A percentile compares a stretch with the other conserved stretches of the same genome.
Evolutionary conservation across 2,888 invertebrate genomes (phyloP).

Genomic region (Timema cristinae): DNA sequence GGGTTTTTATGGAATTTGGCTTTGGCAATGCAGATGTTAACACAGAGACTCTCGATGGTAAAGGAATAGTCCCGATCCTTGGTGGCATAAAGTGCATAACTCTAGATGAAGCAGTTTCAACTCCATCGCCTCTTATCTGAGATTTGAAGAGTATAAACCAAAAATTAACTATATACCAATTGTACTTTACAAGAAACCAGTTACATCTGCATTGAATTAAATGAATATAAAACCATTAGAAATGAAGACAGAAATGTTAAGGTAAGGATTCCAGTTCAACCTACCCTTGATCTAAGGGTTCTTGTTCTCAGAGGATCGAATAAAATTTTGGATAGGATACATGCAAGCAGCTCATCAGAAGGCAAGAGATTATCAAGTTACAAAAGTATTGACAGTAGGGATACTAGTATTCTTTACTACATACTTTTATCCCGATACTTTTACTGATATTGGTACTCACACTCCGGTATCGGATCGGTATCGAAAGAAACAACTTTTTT

Average conservation of each 20-base stretch:
- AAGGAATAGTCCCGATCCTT: not conserved
- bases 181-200: not conserved
- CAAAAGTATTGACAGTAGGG: no score
- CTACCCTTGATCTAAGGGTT: not conserved
- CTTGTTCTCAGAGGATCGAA: not conserved
- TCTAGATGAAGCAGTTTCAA: not conserved
- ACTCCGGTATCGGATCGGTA: no score
- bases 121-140: not conserved
- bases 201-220: not conserved
- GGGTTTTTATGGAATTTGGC: not conserved
- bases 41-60: not conserved
- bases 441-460: no score
- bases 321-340: not conserved
- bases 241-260: not conserved
- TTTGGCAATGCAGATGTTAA: not conserved
- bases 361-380: not conserved
- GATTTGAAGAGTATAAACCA: not conserved
- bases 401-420: no score
- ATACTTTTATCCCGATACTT: no score
- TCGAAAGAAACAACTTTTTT: no score
- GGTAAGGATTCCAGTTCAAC: not conserved
- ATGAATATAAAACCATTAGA: not conserved
- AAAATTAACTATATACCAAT: not conserved
- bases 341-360: not conserved
- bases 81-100: conserved; percentile 10